These are phyloP conservation scores for Turdus rufiventris DNA, from an alignment of 2,113 vertebrate genomes.

Conservation along the genomic window DNA sequence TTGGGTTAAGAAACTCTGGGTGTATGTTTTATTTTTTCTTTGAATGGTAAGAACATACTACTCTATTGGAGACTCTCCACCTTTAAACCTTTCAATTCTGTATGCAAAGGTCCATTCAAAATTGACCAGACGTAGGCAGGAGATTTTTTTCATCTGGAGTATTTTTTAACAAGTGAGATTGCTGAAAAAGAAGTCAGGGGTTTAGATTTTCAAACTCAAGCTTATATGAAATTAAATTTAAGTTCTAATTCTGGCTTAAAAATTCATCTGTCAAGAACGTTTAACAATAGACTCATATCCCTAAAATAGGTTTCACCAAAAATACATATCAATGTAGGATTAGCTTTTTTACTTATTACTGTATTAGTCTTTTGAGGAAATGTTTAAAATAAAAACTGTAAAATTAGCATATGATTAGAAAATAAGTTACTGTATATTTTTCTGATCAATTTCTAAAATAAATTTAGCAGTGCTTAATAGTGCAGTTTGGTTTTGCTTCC, in stretches of 20 bases:
- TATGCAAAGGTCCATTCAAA: not conserved
- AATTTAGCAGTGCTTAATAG: constrained; percentile 35
- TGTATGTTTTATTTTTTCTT: not conserved
- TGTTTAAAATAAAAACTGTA: not conserved
- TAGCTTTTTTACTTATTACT: not conserved
- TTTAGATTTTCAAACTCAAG: not conserved
- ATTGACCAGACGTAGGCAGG: not conserved
- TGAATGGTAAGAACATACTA: not conserved
- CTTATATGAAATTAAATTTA: not conserved
- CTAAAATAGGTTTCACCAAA: not conserved
- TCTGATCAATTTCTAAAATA: constrained; percentile 19
- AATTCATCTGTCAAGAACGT: not conserved
- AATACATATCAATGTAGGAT: not conserved
- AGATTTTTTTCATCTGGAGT: not conserved
- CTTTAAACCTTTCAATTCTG: not conserved
- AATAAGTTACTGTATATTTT: not conserved
- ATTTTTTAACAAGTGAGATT: not conserved
- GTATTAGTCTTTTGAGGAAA: not conserved
- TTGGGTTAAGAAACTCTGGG: not conserved
- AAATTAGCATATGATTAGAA: not conserved
- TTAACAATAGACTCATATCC: not conserved
- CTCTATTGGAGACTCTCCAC: not conserved
- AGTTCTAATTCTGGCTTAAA: not conserved
- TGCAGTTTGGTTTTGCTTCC: constrained; percentile 12
- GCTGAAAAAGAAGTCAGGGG: not conserved